phyloP scores from a whole-genome alignment of 2,888 invertebrate genomes.

The Sminthurinus aureus region DNA sequence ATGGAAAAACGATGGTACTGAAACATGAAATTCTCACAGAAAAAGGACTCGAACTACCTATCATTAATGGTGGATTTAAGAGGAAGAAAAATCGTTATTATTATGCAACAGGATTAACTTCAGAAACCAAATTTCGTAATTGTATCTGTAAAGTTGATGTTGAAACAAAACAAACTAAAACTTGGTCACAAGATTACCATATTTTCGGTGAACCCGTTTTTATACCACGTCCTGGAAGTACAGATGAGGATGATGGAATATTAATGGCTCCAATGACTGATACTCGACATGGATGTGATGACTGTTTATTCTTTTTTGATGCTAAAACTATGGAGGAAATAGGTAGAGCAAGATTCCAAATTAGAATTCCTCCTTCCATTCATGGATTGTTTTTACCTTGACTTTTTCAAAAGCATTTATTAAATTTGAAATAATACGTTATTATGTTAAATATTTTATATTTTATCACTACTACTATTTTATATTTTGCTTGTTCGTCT shows the following conservation, averaged over 20 bases:
- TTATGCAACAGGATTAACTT: constrained; percentile 64
- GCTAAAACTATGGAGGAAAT: constrained; percentile 63
- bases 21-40: constrained; percentile 56
- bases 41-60: constrained; percentile 65
- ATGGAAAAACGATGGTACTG: constrained; percentile 61
- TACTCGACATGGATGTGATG: constrained; percentile 54
- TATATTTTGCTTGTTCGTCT: too few species aligned
- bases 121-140: constrained; percentile 61
- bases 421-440: background rate
- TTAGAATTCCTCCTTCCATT: constrained; percentile 60
- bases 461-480: background rate
- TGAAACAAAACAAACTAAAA: constrained; percentile 60
- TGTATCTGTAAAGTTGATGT: constrained; percentile 64
- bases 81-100: constrained; percentile 64
- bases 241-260: constrained; percentile 66
- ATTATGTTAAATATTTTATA: background rate
- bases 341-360: constrained; percentile 61
- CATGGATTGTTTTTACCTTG: constrained; percentile 60
- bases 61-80: constrained; percentile 63
- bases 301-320: constrained; percentile 62
- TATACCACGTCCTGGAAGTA: constrained; percentile 62
- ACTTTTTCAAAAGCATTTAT: too few species aligned
- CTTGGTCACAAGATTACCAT: constrained; percentile 63
- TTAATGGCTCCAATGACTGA: constrained; percentile 61
- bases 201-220: constrained; percentile 65